Percentiles rank a stretch among this genome's conserved stretches.
These are phyloP conservation scores for Lycaon pictus DNA, from an alignment of 2,113 vertebrate species.

Conservation along the genomic window DNA sequence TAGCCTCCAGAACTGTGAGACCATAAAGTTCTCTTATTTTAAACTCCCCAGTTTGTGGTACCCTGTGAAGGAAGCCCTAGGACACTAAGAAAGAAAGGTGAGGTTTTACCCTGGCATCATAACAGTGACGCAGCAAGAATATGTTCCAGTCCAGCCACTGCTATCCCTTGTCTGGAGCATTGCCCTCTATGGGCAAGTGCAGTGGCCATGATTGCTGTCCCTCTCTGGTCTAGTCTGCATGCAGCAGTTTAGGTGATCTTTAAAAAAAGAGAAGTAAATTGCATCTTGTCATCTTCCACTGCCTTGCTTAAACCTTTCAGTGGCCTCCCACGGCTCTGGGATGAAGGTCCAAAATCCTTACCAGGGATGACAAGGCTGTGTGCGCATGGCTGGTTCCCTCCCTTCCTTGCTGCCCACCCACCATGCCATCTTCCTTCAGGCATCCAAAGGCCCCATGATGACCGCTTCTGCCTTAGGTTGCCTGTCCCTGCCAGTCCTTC, in stretches of 20 bases:
- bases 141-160: neutral
- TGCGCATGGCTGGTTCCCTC: neutral
- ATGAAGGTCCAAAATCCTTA: neutral
- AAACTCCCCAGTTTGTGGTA: neutral
- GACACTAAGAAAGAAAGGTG: neutral
- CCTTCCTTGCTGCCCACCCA: neutral
- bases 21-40: neutral
- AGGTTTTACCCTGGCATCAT: neutral
- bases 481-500: neutral
- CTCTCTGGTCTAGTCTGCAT: neutral
- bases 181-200: neutral
- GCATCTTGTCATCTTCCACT: neutral
- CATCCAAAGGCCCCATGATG: neutral
- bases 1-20: neutral
- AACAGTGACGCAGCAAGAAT: neutral
- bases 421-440: neutral
- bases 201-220: neutral
- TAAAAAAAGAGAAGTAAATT: neutral
- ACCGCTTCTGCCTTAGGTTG: neutral
- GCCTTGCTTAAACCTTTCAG: neutral
- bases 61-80: neutral
- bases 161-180: neutral
- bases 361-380: neutral
- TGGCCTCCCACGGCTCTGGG: neutral
- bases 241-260: neutral